phyloP scores from a whole-genome alignment of 1,140 invertebrate genomes.

The Drosophila biarmipes region DNA sequence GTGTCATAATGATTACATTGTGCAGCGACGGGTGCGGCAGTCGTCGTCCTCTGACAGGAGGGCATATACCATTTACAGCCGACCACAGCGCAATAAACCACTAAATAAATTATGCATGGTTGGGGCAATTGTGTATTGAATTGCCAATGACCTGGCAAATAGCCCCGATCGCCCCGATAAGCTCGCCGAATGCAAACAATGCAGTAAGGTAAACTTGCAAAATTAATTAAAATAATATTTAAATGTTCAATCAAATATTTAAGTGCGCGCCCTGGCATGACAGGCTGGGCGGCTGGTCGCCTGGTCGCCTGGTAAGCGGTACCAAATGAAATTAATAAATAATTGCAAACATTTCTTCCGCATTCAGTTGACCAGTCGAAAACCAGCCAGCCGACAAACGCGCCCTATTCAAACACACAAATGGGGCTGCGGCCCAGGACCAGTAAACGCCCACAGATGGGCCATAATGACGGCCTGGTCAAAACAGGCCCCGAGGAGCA shows the following conservation, averaged over 20 bases:
- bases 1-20: constrained; percentile 64
- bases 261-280: constrained; percentile 23
- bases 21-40: constrained; percentile 1
- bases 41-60: constrained; percentile 24
- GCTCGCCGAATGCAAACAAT: constrained; percentile 48
- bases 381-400: neutral
- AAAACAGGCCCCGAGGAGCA: constrained; percentile 41
- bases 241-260: constrained; percentile 70
- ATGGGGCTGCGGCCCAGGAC: neutral
- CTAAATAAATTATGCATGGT: constrained; percentile 75
- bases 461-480: constrained; percentile 44
- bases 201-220: constrained; percentile 53
- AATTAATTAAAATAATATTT: constrained; percentile 76
- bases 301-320: neutral
- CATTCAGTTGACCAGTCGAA: constrained; percentile 9
- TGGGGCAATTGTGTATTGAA: constrained; percentile 57
- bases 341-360: constrained; percentile 30
- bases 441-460: constrained; percentile 23
- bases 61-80: constrained; percentile 37
- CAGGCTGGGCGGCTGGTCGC: neutral
- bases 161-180: constrained; percentile 9
- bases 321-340: constrained; percentile 57
- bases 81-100: constrained; percentile 69
- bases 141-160: constrained; percentile 35
- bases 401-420: constrained; percentile 8